Conservation (phyloP, 2,113 vertebrate species). For the Seriola quinqueradiata region DNA sequence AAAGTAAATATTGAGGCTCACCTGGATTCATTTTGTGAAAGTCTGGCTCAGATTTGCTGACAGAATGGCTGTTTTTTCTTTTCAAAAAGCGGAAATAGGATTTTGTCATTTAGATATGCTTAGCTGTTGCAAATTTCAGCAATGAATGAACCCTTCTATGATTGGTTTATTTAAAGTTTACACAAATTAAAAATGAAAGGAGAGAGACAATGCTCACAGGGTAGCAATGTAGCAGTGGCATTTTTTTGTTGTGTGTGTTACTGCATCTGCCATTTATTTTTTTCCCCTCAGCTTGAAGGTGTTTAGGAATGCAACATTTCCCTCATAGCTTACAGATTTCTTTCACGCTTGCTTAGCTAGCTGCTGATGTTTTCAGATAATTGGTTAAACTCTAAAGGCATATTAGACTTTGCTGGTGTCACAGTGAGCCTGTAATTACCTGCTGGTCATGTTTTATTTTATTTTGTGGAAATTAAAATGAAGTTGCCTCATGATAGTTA, state of each 20-base stretch:
- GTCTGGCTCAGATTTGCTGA: slow-evolving; percentile 12
- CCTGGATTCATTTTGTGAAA: not conserved
- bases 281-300: not conserved
- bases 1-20: not conserved
- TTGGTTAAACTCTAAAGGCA: not conserved
- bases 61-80: not conserved
- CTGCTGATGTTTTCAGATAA: not conserved
- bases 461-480: not conserved
- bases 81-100: not conserved
- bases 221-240: not conserved
- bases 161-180: slow-evolving; percentile 8
- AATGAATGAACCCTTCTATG: not conserved
- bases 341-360: not conserved
- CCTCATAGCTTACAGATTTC: slow-evolving; percentile 4
- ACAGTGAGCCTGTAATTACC: not conserved
- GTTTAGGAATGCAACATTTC: not conserved
- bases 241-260: not conserved
- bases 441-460: not conserved
- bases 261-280: not conserved
- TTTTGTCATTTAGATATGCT: slow-evolving; percentile 11
- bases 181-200: slow-evolving; percentile 10
- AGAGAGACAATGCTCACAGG: not conserved
- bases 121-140: slow-evolving; percentile 11
- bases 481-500: not conserved
- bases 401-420: not conserved